Conservation (phyloP, 37 sponge, comb jelly and placozoan species). For the Lycopodina hypogea region DNA sequence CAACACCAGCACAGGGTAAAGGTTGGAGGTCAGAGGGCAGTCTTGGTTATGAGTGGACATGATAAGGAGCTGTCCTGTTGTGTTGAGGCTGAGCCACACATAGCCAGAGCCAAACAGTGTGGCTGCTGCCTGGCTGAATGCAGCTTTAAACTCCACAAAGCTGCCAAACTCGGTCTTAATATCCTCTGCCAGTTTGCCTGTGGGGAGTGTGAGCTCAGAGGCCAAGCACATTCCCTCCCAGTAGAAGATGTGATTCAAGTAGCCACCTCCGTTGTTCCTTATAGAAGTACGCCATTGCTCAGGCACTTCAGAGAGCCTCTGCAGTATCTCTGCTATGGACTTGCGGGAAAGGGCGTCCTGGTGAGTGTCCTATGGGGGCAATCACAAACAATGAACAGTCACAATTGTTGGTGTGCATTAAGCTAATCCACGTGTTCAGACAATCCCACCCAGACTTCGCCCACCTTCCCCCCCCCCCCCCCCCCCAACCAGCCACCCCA, state of each 20-base stretch:
- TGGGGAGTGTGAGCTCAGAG: neutral
- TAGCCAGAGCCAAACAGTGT: constrained; percentile 84
- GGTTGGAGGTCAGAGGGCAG: constrained; percentile 51
- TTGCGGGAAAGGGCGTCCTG: constrained; percentile 34
- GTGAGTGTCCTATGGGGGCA: constrained; percentile 19
- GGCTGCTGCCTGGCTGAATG: constrained; percentile 41
- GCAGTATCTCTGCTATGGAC: constrained; percentile 58
- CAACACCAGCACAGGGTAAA: constrained; percentile 70
- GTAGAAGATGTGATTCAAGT: constrained; percentile 77
- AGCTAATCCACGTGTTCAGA: too few relatives aligned
- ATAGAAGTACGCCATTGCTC: constrained; percentile 50
- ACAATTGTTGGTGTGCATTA: too few relatives aligned
- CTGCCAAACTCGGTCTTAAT: constrained; percentile 50
- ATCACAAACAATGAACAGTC: neutral
- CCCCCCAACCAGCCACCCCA: too few relatives aligned
- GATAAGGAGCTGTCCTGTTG: constrained; percentile 26
- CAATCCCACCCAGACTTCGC: too few relatives aligned
- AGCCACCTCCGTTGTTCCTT: constrained; percentile 78
- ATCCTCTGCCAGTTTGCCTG: constrained; percentile 40
- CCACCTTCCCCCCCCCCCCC: too few relatives aligned
- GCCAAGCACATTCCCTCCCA: constrained; percentile 67
- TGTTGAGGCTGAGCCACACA: constrained; percentile 61
- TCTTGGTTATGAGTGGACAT: constrained; percentile 69
- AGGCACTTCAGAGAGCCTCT: constrained; percentile 47
- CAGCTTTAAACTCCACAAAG: constrained; percentile 43